These are phyloP conservation scores for Zaprionus lineosus DNA, from an alignment of 2,888 invertebrate species.

Conservation along the genomic window DNA sequence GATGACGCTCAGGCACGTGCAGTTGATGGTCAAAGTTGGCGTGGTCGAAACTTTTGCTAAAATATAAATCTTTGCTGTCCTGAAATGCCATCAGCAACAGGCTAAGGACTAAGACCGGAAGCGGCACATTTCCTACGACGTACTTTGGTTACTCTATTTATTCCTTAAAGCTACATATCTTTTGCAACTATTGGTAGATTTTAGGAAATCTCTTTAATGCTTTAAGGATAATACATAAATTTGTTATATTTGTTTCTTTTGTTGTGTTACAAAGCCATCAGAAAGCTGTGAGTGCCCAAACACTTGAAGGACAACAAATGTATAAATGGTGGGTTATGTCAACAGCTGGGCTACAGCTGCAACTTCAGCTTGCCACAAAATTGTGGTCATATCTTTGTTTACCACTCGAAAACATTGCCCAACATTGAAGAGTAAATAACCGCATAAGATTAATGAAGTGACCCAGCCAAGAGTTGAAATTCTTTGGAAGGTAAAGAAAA, in stretches of 20 bases:
- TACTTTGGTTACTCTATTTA: too few species aligned
- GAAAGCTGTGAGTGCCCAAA: background rate
- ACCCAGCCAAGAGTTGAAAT: too few species aligned
- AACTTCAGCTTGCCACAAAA: conserved; percentile 23
- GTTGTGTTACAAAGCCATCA: background rate
- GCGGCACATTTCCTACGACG: too few species aligned
- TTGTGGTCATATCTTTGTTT: conserved; percentile 4
- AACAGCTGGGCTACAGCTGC: background rate
- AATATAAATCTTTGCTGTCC: conserved; percentile 65
- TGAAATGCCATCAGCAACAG: conserved; percentile 66
- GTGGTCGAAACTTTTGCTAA: conserved; percentile 43
- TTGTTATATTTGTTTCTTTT: background rate
- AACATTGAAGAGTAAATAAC: conserved; percentile 8
- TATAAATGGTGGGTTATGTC: background rate
- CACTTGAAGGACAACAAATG: conserved; percentile 15
- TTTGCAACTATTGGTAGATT: too few species aligned
- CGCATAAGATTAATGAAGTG: background rate
- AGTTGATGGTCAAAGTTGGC: conserved; percentile 61
- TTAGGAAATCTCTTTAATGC: too few species aligned
- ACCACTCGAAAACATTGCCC: background rate
- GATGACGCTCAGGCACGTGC: conserved; percentile 57
- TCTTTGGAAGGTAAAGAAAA: too few species aligned
- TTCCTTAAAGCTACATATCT: too few species aligned
- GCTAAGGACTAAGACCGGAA: conserved; percentile 32
- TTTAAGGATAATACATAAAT: background rate